phyloP scores from a whole-genome alignment of 1,140 invertebrate genomes.

The Pararge aegeria region DNA sequence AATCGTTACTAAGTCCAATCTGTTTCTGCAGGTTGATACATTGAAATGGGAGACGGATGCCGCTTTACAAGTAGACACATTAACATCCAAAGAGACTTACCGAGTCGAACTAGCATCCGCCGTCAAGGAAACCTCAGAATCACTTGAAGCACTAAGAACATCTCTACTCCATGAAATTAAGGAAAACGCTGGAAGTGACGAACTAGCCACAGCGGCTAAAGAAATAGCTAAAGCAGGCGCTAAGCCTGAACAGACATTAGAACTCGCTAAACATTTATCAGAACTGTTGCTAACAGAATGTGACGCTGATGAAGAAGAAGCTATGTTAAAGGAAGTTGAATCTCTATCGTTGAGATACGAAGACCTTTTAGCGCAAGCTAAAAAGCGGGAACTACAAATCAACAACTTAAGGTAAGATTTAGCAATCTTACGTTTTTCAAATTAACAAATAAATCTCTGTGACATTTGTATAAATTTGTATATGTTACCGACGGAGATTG shows the following conservation, averaged over 20 bases:
- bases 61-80: conserved; percentile 89
- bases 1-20: neutral
- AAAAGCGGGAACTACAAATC: conserved; percentile 87
- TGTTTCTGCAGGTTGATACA: conserved; percentile 83
- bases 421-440: conserved; percentile 20
- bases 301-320: conserved; percentile 83
- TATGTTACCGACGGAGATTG: neutral
- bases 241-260: conserved; percentile 74
- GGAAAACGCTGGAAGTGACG: conserved; percentile 58
- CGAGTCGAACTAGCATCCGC: conserved; percentile 85
- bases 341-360: conserved; percentile 85
- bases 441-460: neutral
- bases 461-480: neutral
- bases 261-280: conserved; percentile 89
- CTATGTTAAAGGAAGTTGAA: conserved; percentile 84
- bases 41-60: conserved; percentile 87
- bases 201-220: conserved; percentile 65
- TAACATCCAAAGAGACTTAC: conserved; percentile 90
- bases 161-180: conserved; percentile 51
- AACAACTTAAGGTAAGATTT: conserved; percentile 86
- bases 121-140: conserved; percentile 72
- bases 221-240: conserved; percentile 69
- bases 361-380: conserved; percentile 84
- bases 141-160: conserved; percentile 54
- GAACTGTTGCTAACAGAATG: conserved; percentile 87